Conservation (phyloP, 2,888 invertebrate genomes). For the Napeogenes sylphis region DNA sequence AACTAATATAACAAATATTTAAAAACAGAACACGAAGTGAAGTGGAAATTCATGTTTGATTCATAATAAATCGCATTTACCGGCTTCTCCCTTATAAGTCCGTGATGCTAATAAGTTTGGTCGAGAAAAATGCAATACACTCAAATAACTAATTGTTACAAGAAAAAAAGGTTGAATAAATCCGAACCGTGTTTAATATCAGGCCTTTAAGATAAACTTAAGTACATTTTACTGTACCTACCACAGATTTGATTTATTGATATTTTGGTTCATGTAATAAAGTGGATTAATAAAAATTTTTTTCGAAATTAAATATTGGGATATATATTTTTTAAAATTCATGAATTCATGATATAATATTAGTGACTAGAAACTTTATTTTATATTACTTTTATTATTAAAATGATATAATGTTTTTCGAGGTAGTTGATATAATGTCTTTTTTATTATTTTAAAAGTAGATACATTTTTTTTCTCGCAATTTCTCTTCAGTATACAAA, state of each 20-base stretch:
- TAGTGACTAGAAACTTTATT: too few relatives aligned
- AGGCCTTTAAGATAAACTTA: constrained; percentile 4
- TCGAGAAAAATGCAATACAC: constrained; percentile 11
- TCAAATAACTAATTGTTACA: constrained; percentile 31
- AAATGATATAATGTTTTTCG: too few relatives aligned
- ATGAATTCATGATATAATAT: too few relatives aligned
- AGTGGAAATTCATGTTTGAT: background rate
- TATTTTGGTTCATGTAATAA: too few relatives aligned
- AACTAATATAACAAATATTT: background rate
- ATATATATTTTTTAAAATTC: too few relatives aligned
- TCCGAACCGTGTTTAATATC: constrained; percentile 39
- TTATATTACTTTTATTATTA: too few relatives aligned
- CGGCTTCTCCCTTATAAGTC: constrained; percentile 5
- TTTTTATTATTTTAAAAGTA: too few relatives aligned
- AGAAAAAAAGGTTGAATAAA: constrained; percentile 36
- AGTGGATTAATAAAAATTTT: too few relatives aligned
- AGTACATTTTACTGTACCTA: background rate
- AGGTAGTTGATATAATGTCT: too few relatives aligned
- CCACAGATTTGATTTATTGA: too few relatives aligned
- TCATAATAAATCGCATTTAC: constrained; percentile 1
- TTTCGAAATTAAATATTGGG: too few relatives aligned
- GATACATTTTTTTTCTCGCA: too few relatives aligned
- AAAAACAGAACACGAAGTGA: background rate
- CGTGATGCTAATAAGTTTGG: constrained; percentile 10
- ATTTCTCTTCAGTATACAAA: background rate